Evolutionary conservation across 53 echinoderm and acorn worm species (phyloP).

Genomic region (Antedon mediterranea): DNA sequence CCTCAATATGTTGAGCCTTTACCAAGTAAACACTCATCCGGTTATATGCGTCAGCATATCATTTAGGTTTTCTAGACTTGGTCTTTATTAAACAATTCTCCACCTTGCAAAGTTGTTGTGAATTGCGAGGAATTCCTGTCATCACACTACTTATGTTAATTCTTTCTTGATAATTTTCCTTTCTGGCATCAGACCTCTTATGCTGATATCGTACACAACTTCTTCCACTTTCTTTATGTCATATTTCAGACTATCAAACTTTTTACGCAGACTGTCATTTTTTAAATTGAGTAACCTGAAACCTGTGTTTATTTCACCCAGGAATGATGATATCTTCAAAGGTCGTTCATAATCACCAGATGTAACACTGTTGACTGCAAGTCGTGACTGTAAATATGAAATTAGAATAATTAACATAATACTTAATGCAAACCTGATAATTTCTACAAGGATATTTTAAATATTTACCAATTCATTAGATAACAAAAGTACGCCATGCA

Average conservation of each 20-base stretch:
- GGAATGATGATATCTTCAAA: constrained; percentile 58
- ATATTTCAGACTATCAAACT: constrained; percentile 93
- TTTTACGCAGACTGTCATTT: constrained; percentile 88
- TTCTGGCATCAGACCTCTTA: constrained; percentile 57
- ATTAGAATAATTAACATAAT: background rate
- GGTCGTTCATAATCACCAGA: constrained; percentile 83
- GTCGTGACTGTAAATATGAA: constrained; percentile 36
- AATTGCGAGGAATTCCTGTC: too few relatives aligned
- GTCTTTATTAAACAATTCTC: too few relatives aligned
- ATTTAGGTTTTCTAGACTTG: too few relatives aligned
- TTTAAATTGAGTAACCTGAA: constrained; percentile 95
- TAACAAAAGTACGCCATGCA: constrained; percentile 66
- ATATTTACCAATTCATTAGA: constrained; percentile 84
- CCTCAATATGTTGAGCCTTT: too few relatives aligned
- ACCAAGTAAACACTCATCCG: too few relatives aligned
- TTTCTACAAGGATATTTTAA: too few relatives aligned
- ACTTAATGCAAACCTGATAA: too few relatives aligned
- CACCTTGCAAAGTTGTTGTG: too few relatives aligned
- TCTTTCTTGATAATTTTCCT: background rate
- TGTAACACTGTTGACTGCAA: constrained; percentile 97
- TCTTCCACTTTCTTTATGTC: constrained; percentile 99
- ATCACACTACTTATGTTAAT: background rate
- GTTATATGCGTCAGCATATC: too few relatives aligned
- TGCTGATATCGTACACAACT: constrained; percentile 95
- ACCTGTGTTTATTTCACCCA: constrained; percentile 76